A percentile compares a stretch with the other conserved stretches of the same genome.
These are phyloP conservation scores for Lates calcarifer DNA, from an alignment of 2,113 vertebrate genomes.

Conservation along the genomic window DNA sequence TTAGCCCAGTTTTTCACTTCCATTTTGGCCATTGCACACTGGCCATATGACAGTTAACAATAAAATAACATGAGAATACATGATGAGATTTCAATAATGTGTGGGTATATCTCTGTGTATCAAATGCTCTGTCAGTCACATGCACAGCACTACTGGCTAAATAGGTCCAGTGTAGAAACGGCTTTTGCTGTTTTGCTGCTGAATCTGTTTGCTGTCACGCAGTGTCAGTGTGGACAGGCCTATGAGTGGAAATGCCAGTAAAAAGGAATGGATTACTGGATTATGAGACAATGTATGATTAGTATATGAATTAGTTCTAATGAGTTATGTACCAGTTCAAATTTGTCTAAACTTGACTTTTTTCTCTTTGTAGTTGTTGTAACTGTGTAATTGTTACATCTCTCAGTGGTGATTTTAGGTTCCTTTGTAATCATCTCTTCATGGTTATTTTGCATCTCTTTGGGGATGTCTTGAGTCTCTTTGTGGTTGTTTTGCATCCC, in stretches of 20 bases:
- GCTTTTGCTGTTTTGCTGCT: background rate
- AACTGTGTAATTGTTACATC: too few relatives aligned
- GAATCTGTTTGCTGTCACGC: background rate
- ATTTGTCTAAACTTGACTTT: too few relatives aligned
- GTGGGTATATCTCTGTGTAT: background rate
- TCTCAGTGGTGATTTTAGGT: too few relatives aligned
- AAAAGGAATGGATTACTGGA: background rate
- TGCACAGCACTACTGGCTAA: background rate
- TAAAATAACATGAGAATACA: too few relatives aligned
- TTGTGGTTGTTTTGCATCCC: background rate
- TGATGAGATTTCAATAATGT: too few relatives aligned
- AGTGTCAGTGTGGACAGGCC: background rate
- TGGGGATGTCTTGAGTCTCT: background rate
- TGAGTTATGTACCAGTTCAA: too few relatives aligned
- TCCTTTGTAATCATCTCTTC: background rate
- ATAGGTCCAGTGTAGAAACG: background rate
- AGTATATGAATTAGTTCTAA: too few relatives aligned
- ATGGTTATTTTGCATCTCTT: background rate
- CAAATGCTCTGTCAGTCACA: background rate
- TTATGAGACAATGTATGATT: too few relatives aligned
- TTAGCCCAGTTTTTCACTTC: background rate
- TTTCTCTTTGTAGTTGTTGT: too few relatives aligned
- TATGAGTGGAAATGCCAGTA: conserved; percentile 7
- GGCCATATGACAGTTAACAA: background rate
- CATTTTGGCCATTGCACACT: background rate